Base-by-base conservation (phyloP, 2,888 invertebrate genomes). In the Hanleya hanleyi region DNA sequence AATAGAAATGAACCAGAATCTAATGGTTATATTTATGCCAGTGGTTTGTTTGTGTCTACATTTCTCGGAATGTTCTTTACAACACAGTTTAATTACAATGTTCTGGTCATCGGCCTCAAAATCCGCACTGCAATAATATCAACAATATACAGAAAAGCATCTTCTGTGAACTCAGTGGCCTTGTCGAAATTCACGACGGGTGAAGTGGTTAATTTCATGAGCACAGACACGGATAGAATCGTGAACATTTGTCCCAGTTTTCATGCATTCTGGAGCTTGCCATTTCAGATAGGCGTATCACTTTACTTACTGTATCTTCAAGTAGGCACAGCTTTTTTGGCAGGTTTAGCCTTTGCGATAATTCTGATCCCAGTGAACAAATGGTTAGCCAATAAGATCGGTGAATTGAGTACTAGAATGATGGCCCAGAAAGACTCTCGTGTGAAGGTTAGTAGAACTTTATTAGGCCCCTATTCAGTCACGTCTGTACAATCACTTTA, bases 201-300 rank as follows among this genome's bases (percentile, higher is more conserved):
- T 0, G 96, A 98, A 92, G 95, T 99, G 72, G 94, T 98, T 1
- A 99, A 99, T 91, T 96, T 97, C 83, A 97, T 99, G 96, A 98
- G 97, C 37, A 97, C 97, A 0, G 99, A 99, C 89, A 95, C 96
- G 0, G 97, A 98, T 89, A 93, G 98, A 81, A 96, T 99, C 81
- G 96, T 97, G 0, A 98, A 98, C 91, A 96, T 98, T 32, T 97
- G 97, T 91, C 95, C 96, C 1, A 97, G 97, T 91, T 98, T 99
- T 89, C 99, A 99, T 91, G 94, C 96, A 5, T 93, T 98, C 81
- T 99, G 99, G 98, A 98, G 97, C 91, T 95, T 98, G 87, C 98
- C 98, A 6, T 93, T 98, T 85, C 93, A 93, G 86, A 86, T 90
- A n/a, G 86, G 75, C 7, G 84, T 90, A 5, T 86, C 88, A 5